Evolutionary conservation across 2,113 vertebrate species (phyloP).

Genomic region (Turdus rufiventris): DNA sequence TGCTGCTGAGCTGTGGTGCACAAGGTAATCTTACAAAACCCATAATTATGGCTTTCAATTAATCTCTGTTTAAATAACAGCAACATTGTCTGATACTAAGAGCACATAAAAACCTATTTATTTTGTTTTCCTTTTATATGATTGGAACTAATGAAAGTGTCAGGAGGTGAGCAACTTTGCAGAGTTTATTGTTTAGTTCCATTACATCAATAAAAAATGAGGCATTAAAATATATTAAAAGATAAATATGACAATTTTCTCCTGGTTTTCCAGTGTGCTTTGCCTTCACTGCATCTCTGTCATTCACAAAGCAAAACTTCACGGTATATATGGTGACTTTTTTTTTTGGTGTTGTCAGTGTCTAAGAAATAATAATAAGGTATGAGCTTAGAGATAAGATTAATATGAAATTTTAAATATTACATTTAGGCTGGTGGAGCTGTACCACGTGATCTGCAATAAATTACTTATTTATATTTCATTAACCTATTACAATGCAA

Average conservation of each 20-base stretch:
- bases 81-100: neutral
- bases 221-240: neutral
- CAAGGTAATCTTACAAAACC: neutral
- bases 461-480: neutral
- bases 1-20: neutral
- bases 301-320: neutral
- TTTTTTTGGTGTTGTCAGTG: neutral
- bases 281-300: neutral
- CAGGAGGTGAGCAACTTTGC: neutral
- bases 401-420: neutral
- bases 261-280: neutral
- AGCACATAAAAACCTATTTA: neutral
- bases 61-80: neutral
- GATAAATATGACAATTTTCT: neutral
- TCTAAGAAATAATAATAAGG: neutral
- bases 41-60: neutral
- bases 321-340: neutral
- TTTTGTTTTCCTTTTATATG: neutral
- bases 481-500: neutral
- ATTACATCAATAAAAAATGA: neutral
- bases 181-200: neutral
- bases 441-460: neutral
- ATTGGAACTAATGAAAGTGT: neutral
- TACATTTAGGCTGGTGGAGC: neutral
- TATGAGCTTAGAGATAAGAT: neutral